Conservation (phyloP, 2,797 vertebrate genomes). For the Acanthurus lineatus region DNA sequence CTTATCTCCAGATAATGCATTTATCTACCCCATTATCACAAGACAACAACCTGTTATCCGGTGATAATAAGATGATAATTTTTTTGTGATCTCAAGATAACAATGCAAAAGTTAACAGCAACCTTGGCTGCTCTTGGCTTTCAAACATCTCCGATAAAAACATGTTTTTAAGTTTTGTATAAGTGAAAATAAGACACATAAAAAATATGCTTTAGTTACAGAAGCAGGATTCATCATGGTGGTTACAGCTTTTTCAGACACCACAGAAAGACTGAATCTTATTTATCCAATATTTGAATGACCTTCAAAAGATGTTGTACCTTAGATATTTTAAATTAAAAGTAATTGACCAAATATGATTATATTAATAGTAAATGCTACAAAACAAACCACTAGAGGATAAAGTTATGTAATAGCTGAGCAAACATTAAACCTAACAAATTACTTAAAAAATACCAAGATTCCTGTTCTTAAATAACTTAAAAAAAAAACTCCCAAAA, state of each 20-base stretch:
- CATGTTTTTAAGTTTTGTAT: too few species aligned
- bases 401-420: not conserved
- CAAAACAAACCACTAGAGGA: not conserved
- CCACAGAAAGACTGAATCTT: not conserved
- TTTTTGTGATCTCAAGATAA: too few species aligned
- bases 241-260: not conserved
- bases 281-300: not conserved
- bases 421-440: not conserved
- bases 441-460: not conserved
- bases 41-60: too few species aligned
- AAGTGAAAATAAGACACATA: too few species aligned
- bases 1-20: too few species aligned
- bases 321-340: constrained; percentile 3
- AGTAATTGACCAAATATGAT: not conserved
- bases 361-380: not conserved
- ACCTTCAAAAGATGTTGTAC: not conserved
- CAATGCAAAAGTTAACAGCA: too few species aligned
- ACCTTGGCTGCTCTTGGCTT: too few species aligned
- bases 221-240: not conserved
- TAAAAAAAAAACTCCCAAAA: too few species aligned
- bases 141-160: too few species aligned
- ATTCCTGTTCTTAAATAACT: not conserved
- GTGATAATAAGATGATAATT: too few species aligned
- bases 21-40: too few species aligned
- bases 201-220: too few species aligned